A percentile compares a stretch with the other conserved stretches of the same genome.
Conservation (phyloP, 1,140 invertebrate genomes). For the Zelostemma sp. region DNA sequence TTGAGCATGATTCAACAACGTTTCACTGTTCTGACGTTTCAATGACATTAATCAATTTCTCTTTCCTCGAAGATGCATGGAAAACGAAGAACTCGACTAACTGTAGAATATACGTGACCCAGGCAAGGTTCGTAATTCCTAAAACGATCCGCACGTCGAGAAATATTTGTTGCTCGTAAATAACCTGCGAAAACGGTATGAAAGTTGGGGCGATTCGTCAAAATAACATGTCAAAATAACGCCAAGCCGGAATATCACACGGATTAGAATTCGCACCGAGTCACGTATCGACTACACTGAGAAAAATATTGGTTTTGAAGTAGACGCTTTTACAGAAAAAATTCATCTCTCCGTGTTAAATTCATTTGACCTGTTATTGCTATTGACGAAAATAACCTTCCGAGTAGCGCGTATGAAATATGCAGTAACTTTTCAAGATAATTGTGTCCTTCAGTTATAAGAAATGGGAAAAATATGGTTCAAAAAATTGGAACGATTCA, state of each 20-base stretch:
- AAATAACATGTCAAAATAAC: constrained; percentile 57
- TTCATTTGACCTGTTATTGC: no score
- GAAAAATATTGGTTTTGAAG: constrained; percentile 13
- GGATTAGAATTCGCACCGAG: constrained; percentile 59
- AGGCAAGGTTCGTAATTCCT: constrained; percentile 24
- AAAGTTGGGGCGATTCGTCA: constrained; percentile 52
- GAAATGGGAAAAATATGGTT: no score
- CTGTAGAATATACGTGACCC: constrained; percentile 1
- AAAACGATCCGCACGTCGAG: constrained; percentile 30
- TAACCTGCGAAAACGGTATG: constrained; percentile 42
- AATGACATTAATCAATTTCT: background rate
- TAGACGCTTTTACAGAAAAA: constrained; percentile 22
- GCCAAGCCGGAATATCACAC: constrained; percentile 38
- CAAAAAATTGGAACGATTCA: no score
- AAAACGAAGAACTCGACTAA: constrained; percentile 1
- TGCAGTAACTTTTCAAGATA: no score
- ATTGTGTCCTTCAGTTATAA: no score
- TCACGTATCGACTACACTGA: constrained; percentile 37
- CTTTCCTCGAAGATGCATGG: background rate
- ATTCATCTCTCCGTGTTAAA: no score
- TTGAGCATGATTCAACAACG: no score
- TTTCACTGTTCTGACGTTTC: no score
- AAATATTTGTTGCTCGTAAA: constrained; percentile 56
- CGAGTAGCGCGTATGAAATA: no score
- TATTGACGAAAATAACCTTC: no score